These are phyloP conservation scores for Bradypus variegatus DNA, from an alignment of 2,797 vertebrate genomes.

Conservation along the genomic window DNA sequence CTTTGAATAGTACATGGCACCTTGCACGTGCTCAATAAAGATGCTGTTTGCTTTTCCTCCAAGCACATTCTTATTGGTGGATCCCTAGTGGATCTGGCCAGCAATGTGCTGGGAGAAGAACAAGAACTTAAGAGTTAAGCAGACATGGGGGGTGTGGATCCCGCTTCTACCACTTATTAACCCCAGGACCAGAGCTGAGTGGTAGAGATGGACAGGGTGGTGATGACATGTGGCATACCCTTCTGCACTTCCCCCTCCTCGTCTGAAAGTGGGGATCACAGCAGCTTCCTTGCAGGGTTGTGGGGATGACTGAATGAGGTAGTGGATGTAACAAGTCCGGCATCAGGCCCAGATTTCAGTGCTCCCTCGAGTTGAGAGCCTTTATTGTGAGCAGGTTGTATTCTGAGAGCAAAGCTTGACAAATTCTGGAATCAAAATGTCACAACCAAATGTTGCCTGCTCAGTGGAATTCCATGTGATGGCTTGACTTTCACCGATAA, in stretches of 20 bases:
- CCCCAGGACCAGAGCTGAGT: not conserved
- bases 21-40: not conserved
- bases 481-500: not conserved
- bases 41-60: not conserved
- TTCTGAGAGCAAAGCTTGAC: not conserved
- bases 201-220: not conserved
- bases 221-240: not conserved
- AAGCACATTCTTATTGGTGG: no score
- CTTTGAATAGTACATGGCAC: not conserved
- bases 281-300: not conserved
- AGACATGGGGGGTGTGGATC: not conserved
- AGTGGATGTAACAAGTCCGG: no score
- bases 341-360: not conserved
- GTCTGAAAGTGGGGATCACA: not conserved
- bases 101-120: not conserved
- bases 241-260: no score
- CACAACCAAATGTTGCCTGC: not conserved
- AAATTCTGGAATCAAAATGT: not conserved
- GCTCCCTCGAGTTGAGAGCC: not conserved
- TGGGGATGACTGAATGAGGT: no score
- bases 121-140: accelerated
- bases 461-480: not conserved
- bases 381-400: not conserved
- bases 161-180: not conserved
- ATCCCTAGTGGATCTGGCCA: not conserved